Evolutionary conservation across 1,140 invertebrate genomes (phyloP), one percentile per base, ranked within the genome.

Genomic region (Linepithema humile): DNA sequence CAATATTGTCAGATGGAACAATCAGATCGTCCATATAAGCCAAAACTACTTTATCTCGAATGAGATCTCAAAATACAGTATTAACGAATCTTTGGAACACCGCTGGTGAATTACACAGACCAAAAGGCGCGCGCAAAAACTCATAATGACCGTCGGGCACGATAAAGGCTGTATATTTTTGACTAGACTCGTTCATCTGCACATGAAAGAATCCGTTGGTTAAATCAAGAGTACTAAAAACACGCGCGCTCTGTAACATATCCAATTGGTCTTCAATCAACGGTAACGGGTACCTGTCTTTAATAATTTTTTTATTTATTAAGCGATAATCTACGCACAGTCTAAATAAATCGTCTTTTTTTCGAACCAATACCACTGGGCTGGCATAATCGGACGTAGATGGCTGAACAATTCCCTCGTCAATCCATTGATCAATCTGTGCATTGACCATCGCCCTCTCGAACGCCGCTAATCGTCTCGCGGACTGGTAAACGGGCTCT

Each of bases 261-360:
- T 43, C 40, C 4, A 43, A 1, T 43, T 7, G 3, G 4, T 43
- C 4, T 1, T 43, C 40, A 43, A 43, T 43, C 40, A 43, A 40
- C 1, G 95, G 15, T 3, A 96, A 80, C 0, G 95, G 95, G 85
- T 92, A 95, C 26, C 88, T 69, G 67, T 95, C 95, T 80, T 90
- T 91, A 0, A 91, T 50, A 91, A 88, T 72, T 65, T 90, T 73
- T 55, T 90, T 78, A 88, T 93, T 77, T 72, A 91, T 23, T 32
- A 84, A 17, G 86, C 88, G 7, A 88, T 91, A 43, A 70, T 96
- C 95, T 0, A 87, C 83, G 84, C 80, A 95, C 1, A 62, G 82
- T 77, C 93, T 86, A 29, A 90, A 65, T 55, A 90, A 64, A 64
- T 94, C 91, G 91, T 95, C 90, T 83, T 94, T 94, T 84, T 96